Percentiles rank a stretch among this genome's conserved stretches.
These are phyloP conservation scores for Zaprionus obscuricornis DNA, from an alignment of 2,888 invertebrate genomes.

Conservation along the genomic window DNA sequence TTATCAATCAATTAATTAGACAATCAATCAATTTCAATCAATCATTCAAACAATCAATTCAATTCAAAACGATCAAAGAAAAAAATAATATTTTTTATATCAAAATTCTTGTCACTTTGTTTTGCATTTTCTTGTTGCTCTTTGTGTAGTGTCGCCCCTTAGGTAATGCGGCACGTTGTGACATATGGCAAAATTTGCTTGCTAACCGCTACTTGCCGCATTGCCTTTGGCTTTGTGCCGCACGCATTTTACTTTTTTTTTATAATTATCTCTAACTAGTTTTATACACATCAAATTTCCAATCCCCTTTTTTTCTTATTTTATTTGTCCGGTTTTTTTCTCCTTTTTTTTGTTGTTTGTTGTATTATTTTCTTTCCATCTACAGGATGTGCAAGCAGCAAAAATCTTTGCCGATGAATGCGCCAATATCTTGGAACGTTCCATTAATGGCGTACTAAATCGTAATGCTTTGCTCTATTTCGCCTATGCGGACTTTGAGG, in stretches of 20 bases:
- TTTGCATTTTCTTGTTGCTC: slow-evolving; percentile 59
- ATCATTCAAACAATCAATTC: too few species aligned
- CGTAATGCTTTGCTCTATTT: slow-evolving; percentile 97
- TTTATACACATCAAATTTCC: not conserved
- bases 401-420: slow-evolving; percentile 97
- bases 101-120: slow-evolving; percentile 49
- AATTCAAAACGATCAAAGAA: too few species aligned
- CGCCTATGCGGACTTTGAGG: slow-evolving; percentile 99
- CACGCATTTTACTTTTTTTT: slow-evolving; percentile 73
- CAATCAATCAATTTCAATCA: too few species aligned
- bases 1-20: too few species aligned
- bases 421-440: slow-evolving; percentile 96
- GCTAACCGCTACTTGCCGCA: slow-evolving; percentile 70
- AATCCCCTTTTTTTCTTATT: too few species aligned
- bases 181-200: not conserved
- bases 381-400: slow-evolving; percentile 95
- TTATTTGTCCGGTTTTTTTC: too few species aligned
- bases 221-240: slow-evolving; percentile 73
- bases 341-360: not conserved
- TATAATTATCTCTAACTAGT: not conserved
- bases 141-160: slow-evolving; percentile 67
- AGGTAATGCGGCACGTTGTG: slow-evolving; percentile 60
- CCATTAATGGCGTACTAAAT: slow-evolving; percentile 93
- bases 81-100: slow-evolving; percentile 26
- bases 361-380: slow-evolving; percentile 4